These are phyloP conservation scores for Anas bernieri DNA, from an alignment of 2,797 vertebrate species.

Conservation along the genomic window DNA sequence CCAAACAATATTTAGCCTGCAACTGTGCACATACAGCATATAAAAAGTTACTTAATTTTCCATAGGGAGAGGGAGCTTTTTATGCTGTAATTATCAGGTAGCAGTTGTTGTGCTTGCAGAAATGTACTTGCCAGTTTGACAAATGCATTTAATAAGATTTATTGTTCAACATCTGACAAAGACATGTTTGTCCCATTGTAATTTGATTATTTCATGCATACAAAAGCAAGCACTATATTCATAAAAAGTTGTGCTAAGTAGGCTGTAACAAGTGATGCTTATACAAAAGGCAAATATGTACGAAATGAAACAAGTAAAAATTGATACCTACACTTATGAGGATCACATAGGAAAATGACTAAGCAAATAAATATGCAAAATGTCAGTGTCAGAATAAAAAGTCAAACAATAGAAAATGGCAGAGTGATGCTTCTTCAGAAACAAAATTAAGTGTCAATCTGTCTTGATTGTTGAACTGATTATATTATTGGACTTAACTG, in stretches of 20 bases:
- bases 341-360: not conserved
- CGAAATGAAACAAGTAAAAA: not conserved
- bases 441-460: not conserved
- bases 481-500: not conserved
- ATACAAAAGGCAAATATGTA: not conserved
- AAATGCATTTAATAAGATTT: not conserved
- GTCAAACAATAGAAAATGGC: not conserved
- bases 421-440: not conserved
- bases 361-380: constrained; percentile 22
- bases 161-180: not conserved
- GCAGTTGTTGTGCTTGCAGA: not conserved
- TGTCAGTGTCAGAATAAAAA: not conserved
- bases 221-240: not conserved
- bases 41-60: constrained; percentile 26
- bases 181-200: not conserved
- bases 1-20: constrained; percentile 26
- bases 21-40: not conserved
- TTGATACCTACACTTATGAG: not conserved
- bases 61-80: not conserved
- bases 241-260: not conserved
- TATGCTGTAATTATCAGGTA: not conserved
- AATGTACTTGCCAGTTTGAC: not conserved
- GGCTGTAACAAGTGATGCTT: not conserved
- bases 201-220: not conserved
- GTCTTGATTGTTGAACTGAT: not conserved